Conservation (phyloP, 2,797 vertebrate species). For the Rhinichthys osculus region DNA sequence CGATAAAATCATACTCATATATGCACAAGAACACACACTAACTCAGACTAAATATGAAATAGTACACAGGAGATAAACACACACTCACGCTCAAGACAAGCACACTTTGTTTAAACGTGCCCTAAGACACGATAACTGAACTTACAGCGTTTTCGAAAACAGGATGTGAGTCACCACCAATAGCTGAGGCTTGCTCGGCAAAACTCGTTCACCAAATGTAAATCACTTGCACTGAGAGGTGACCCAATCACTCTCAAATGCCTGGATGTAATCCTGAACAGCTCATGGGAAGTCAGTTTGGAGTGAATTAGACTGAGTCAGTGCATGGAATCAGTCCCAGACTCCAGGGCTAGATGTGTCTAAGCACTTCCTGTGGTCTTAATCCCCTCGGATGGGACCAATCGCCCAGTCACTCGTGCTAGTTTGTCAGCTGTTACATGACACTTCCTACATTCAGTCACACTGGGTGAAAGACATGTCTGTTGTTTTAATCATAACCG, state of each 20-base stretch:
- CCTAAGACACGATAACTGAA: not conserved
- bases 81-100: not conserved
- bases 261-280: constrained; percentile 25
- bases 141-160: constrained; percentile 8
- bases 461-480: constrained; percentile 22
- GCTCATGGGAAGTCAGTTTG: constrained; percentile 35
- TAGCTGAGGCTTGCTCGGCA: not conserved
- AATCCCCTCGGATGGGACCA: constrained; percentile 29
- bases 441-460: constrained; percentile 29
- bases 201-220: constrained; percentile 31
- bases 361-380: constrained; percentile 34
- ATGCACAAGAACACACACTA: not conserved
- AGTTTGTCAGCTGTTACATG: constrained; percentile 9
- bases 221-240: constrained; percentile 25
- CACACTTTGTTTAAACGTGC: constrained; percentile 29
- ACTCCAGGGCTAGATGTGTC: constrained; percentile 32
- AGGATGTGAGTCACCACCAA: constrained; percentile 45
- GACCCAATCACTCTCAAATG: constrained; percentile 18
- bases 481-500: constrained; percentile 26
- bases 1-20: constrained; percentile 3
- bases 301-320: constrained; percentile 38
- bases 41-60: constrained; percentile 6
- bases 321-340: not conserved
- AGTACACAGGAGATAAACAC: not conserved
- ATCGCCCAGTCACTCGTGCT: constrained; percentile 18